These are phyloP conservation scores for Tokudaia tokunoshimensis DNA, from an alignment of 2,797 vertebrate genomes.

Conservation along the genomic window DNA sequence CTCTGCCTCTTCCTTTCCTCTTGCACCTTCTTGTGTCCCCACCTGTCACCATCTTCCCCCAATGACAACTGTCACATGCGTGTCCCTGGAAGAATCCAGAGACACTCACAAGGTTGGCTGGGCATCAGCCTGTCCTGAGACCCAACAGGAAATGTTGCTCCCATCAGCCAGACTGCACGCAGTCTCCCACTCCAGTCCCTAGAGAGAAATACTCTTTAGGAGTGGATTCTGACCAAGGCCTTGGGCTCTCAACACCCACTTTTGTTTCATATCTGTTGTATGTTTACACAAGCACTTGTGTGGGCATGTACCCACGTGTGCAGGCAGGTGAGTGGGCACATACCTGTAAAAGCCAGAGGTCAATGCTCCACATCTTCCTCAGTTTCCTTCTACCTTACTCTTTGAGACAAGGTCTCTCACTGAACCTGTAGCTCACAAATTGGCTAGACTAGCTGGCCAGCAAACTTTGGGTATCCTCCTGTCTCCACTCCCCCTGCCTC, in stretches of 20 bases:
- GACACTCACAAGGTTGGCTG: background rate
- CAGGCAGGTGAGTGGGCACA: background rate
- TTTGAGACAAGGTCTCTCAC: background rate
- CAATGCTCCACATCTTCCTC: background rate
- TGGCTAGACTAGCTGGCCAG: background rate
- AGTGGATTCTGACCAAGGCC: background rate
- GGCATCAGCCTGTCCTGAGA: background rate
- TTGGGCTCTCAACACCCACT: too few relatives aligned
- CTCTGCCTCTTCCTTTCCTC: fast-evolving
- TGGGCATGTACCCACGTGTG: too few relatives aligned
- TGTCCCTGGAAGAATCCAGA: background rate
- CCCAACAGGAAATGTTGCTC: background rate
- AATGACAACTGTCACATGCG: background rate
- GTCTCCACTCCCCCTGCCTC: background rate
- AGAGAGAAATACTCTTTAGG: background rate
- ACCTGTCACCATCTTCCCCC: background rate
- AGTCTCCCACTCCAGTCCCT: background rate
- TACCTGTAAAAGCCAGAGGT: background rate
- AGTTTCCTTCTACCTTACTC: background rate
- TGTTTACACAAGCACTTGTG: background rate
- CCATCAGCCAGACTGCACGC: background rate
- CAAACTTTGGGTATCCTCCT: background rate
- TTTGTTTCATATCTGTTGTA: background rate
- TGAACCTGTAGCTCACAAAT: background rate
- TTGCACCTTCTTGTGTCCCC: background rate